Percentiles rank a stretch among this genome's conserved stretches.
phyloP scores from a whole-genome alignment of 2,113 vertebrate genomes.

The Xenus cinereus region DNA sequence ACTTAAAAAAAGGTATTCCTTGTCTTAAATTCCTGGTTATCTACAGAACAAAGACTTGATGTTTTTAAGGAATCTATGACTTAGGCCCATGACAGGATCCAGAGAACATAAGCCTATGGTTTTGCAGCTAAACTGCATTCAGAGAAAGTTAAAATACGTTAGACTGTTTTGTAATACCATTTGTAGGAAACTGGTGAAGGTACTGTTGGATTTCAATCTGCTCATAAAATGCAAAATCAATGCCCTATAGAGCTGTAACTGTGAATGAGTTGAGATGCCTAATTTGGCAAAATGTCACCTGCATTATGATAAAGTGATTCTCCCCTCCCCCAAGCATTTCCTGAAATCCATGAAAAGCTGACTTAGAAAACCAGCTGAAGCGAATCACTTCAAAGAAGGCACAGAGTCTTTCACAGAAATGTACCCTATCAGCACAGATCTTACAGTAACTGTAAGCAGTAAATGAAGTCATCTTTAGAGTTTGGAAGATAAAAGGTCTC shows the following conservation, averaged over 20 bases:
- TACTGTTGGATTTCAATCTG: neutral
- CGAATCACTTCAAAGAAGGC: constrained; percentile 16
- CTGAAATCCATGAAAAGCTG: constrained; percentile 54
- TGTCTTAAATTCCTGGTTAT: neutral
- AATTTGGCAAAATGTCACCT: neutral
- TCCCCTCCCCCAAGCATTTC: neutral
- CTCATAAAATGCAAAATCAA: neutral
- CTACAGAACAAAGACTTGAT: neutral
- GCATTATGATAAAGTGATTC: neutral
- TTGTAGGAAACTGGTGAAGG: neutral
- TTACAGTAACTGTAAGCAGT: constrained; percentile 30
- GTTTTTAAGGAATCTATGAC: neutral
- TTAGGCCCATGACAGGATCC: neutral
- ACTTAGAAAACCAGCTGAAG: constrained; percentile 33
- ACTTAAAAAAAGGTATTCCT: neutral
- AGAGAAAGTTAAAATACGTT: neutral
- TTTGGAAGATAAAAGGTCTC: constrained; percentile 1
- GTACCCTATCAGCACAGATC: constrained; percentile 18
- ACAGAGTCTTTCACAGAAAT: constrained; percentile 25
- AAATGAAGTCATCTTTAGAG: constrained; percentile 9
- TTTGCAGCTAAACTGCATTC: neutral
- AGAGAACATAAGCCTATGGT: neutral
- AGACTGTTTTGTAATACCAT: neutral
- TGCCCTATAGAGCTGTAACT: neutral
- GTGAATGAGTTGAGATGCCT: neutral